Conservation (phyloP, 2,113 vertebrate genomes). For the Sialia sialis region DNA sequence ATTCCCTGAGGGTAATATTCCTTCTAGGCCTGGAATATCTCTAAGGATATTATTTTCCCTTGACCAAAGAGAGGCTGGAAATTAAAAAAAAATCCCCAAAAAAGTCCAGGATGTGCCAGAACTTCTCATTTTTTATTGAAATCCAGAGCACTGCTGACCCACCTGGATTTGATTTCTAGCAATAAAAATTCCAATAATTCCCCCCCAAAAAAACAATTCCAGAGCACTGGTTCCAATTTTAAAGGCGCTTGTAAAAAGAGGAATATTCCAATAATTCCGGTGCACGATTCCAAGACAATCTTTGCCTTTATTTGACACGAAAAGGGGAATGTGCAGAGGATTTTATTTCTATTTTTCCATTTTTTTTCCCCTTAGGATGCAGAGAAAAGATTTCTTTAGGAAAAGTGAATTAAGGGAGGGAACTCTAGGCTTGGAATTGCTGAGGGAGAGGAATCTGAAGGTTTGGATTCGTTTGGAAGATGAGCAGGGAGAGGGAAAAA, state of each 20-base stretch:
- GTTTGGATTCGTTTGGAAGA: no score
- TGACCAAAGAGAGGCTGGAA: not conserved
- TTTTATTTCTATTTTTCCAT: not conserved
- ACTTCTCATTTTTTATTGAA: constrained; percentile 65
- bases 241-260: constrained; percentile 43
- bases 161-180: constrained; percentile 53
- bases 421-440: not conserved
- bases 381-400: not conserved
- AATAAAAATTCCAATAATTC: constrained; percentile 59
- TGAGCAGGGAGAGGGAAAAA: not conserved
- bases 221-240: constrained; percentile 34
- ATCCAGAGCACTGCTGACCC: constrained; percentile 2
- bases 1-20: not conserved
- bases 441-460: not conserved
- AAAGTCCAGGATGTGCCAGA: constrained; percentile 10
- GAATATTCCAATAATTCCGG: constrained; percentile 37
- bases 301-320: constrained; percentile 18
- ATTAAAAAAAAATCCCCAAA: not conserved
- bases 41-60: not conserved
- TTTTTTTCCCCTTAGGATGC: not conserved
- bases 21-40: not conserved
- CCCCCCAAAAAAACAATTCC: constrained; percentile 16
- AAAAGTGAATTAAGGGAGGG: not conserved
- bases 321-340: not conserved
- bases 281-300: constrained; percentile 1